phyloP scores from a whole-genome alignment of 2,113 vertebrate species.

The Cryptomyrus ogoouensis region DNA sequence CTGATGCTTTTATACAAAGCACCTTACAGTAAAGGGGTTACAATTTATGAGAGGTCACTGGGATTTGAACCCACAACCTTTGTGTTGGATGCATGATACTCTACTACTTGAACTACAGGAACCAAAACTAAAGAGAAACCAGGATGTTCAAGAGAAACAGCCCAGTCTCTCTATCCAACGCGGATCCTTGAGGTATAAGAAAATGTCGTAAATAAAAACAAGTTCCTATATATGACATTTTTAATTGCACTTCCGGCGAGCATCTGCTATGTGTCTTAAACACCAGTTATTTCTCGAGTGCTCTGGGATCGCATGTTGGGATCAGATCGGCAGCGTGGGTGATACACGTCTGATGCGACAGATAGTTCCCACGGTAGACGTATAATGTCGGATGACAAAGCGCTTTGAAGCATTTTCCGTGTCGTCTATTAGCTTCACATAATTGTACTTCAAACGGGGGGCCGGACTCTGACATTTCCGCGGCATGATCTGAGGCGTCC shows the following conservation, averaged over 20 bases:
- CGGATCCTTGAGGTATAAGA: not conserved
- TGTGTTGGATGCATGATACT: not conserved
- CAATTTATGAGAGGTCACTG: not conserved
- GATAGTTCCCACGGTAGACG: not conserved
- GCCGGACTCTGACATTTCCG: slow-evolving; percentile 10
- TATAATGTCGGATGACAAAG: not conserved
- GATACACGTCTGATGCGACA: not conserved
- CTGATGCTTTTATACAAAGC: not conserved
- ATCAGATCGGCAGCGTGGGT: not conserved
- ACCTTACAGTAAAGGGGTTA: not conserved
- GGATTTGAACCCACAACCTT: not conserved
- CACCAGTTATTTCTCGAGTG: not conserved
- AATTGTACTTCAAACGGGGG: not conserved
- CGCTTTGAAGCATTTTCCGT: not conserved
- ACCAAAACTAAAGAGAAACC: not conserved
- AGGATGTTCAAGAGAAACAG: not conserved
- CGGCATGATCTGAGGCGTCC: not conserved
- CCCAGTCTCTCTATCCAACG: not conserved
- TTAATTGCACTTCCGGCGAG: not conserved
- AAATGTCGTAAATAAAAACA: not conserved
- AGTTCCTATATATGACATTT: not conserved
- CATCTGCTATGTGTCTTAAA: not conserved
- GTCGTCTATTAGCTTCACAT: not conserved
- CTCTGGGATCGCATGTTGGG: not conserved
- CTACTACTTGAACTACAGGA: not conserved